phyloP scores from a whole-genome alignment of 2,888 invertebrate genomes.

The Allolobophora icterica region DNA sequence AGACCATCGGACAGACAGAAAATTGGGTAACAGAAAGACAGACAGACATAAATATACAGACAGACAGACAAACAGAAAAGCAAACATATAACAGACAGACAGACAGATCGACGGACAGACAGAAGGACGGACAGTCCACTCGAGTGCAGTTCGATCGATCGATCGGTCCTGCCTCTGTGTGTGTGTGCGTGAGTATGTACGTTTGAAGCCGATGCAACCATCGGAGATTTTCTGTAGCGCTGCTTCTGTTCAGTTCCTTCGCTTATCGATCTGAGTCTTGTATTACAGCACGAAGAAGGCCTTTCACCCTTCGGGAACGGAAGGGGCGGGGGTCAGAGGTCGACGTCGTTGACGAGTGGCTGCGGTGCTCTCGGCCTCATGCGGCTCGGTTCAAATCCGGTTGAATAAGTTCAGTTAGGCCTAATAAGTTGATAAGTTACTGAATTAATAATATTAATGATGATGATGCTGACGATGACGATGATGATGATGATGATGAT shows the following conservation, averaged over 20 bases:
- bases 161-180: not conserved
- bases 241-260: not conserved
- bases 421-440: not conserved
- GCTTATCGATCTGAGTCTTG: conserved; percentile 10
- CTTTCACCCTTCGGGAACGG: not conserved
- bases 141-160: not conserved
- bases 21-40: too few species aligned
- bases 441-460: not conserved
- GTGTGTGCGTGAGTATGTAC: too few species aligned
- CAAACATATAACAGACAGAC: too few species aligned
- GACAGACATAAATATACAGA: not conserved
- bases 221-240: not conserved
- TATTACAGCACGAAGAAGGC: conserved; percentile 5
- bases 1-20: not conserved
- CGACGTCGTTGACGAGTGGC: not conserved
- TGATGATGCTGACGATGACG: not conserved
- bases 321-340: not conserved
- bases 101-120: not conserved
- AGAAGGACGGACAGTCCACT: not conserved
- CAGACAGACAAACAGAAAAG: not conserved
- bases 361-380: not conserved
- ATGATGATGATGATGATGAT: not conserved
- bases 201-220: not conserved
- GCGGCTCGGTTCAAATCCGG: not conserved
- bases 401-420: not conserved